Evolutionary conservation across 2,797 vertebrate genomes (phyloP).

Genomic region (Hypotaenidia philippensis): DNA sequence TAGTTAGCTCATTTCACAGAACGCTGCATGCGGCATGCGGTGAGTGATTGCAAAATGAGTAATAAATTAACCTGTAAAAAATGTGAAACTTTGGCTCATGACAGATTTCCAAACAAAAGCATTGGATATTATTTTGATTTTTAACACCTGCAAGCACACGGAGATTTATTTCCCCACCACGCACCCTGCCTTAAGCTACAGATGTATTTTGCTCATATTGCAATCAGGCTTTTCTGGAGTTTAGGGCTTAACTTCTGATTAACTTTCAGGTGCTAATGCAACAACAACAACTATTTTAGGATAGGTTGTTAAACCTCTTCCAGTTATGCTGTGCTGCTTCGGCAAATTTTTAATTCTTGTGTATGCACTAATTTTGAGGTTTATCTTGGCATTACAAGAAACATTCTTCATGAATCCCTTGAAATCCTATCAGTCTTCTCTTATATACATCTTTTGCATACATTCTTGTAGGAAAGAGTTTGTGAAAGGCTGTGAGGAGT

Average conservation of each 20-base stretch:
- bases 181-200: neutral
- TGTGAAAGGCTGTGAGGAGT: neutral
- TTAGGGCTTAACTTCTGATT: neutral
- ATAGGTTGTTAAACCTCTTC: neutral
- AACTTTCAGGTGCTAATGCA: neutral
- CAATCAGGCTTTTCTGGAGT: neutral
- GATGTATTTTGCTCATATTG: neutral
- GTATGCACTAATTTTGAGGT: neutral
- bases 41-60: constrained; percentile 37
- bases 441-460: neutral
- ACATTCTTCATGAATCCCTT: neutral
- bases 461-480: neutral
- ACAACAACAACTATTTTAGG: neutral
- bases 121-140: constrained; percentile 51
- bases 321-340: neutral
- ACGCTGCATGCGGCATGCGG: neutral
- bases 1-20: constrained; percentile 1
- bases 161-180: neutral
- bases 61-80: constrained; percentile 33
- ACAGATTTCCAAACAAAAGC: constrained; percentile 21
- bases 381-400: neutral
- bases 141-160: constrained; percentile 30
- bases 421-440: neutral
- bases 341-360: neutral
- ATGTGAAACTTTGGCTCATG: neutral